These are phyloP conservation scores for Heteromyza rotundicornis DNA, from an alignment of 2,888 invertebrate species.

Conservation along the genomic window DNA sequence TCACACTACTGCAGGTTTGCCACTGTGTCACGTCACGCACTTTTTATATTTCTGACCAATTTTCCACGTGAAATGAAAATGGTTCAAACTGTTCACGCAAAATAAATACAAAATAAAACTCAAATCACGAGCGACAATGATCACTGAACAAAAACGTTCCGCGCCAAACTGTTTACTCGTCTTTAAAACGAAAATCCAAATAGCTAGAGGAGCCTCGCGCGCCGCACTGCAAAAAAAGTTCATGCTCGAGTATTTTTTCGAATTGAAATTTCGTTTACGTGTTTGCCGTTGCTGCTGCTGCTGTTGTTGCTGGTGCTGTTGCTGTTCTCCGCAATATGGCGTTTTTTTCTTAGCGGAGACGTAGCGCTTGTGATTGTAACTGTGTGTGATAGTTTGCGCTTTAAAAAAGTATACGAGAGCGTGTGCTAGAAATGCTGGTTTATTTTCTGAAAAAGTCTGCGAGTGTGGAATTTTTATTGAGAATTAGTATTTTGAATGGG, in stretches of 20 bases:
- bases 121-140: neutral
- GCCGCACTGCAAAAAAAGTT: too few relatives aligned
- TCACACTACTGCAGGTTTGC: neutral
- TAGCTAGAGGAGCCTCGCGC: constrained; percentile 25
- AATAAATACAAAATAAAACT: neutral
- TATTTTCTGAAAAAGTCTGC: neutral
- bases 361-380: neutral
- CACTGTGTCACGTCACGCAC: neutral
- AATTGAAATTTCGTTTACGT: constrained; percentile 24
- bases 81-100: constrained; percentile 35
- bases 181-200: constrained; percentile 44
- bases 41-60: neutral
- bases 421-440: too few relatives aligned
- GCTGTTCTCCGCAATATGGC: neutral
- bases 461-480: neutral
- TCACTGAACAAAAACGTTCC: constrained; percentile 40
- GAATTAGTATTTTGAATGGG: neutral
- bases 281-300: constrained; percentile 32
- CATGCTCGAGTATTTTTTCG: neutral
- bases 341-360: neutral
- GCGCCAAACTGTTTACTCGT: constrained; percentile 44
- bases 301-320: neutral
- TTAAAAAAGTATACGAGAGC: too few relatives aligned
- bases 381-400: too few relatives aligned
- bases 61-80: too few relatives aligned